Percentiles rank a stretch among this genome's conserved stretches.
These are phyloP conservation scores for Cinclus mexicanus DNA, from an alignment of 2,113 vertebrate genomes.

Conservation along the genomic window DNA sequence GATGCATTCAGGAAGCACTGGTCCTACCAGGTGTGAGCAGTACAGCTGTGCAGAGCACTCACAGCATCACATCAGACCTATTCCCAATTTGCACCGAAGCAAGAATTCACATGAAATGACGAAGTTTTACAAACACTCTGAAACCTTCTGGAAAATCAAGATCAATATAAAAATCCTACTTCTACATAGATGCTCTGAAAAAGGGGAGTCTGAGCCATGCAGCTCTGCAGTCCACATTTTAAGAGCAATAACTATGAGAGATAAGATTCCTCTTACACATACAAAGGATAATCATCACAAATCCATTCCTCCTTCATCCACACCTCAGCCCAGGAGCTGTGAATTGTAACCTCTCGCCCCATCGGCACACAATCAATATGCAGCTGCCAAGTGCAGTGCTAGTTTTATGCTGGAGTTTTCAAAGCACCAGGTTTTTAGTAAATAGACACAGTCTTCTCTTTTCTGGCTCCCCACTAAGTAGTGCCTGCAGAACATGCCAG, in stretches of 20 bases:
- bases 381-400: neutral
- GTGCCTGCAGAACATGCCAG: conserved; percentile 23
- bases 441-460: conserved; percentile 4
- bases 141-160: neutral
- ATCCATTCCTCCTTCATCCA: neutral
- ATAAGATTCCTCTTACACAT: neutral
- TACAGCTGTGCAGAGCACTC: neutral
- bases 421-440: neutral
- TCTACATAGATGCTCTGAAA: neutral
- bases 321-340: neutral
- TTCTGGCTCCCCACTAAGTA: conserved; percentile 17
- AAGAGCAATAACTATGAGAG: neutral
- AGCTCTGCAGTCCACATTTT: neutral
- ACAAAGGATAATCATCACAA: neutral
- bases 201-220: neutral
- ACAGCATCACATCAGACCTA: neutral
- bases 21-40: neutral
- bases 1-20: conserved; percentile 12
- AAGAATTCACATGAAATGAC: neutral
- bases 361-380: neutral
- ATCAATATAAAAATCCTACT: neutral
- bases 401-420: neutral
- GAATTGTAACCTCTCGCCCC: neutral
- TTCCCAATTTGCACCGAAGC: neutral
- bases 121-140: neutral